Conservation (phyloP, 1,140 invertebrate genomes). For the Drosophila bifasciata region DNA sequence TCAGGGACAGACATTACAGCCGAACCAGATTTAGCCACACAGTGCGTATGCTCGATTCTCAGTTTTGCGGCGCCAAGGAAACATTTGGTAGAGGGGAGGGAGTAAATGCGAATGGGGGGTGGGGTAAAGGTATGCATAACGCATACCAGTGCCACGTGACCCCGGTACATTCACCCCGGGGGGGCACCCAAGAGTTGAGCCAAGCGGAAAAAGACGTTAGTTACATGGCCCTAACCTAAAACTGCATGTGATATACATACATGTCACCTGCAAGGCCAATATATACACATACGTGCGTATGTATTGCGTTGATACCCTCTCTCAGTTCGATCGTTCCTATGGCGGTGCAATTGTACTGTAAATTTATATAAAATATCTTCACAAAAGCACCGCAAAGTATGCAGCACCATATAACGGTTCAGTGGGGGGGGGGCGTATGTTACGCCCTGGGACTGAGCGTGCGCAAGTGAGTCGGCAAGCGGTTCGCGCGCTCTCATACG, state of each 20-base stretch:
- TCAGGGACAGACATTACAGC: slow-evolving; percentile 36
- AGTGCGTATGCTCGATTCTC: slow-evolving; percentile 56
- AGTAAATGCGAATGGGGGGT: not conserved
- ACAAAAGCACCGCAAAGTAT: slow-evolving; percentile 58
- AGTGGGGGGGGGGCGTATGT: slow-evolving; percentile 1
- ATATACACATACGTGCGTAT: too few species aligned
- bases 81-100: slow-evolving; percentile 3
- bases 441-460: slow-evolving; percentile 9
- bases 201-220: slow-evolving; percentile 1
- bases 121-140: slow-evolving; percentile 35
- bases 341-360: too few species aligned
- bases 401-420: slow-evolving; percentile 15
- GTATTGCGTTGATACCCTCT: too few species aligned
- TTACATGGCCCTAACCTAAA: not conserved
- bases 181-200: slow-evolving; percentile 1
- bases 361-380: too few species aligned
- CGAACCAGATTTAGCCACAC: slow-evolving; percentile 9
- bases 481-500: slow-evolving; percentile 42
- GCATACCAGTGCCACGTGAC: slow-evolving; percentile 59
- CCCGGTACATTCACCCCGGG: slow-evolving; percentile 31
- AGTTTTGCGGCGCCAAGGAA: not conserved
- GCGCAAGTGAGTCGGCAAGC: slow-evolving; percentile 37
- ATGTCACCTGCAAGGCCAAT: too few species aligned
- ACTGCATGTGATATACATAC: too few species aligned
- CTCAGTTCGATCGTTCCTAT: too few species aligned